A percentile compares a stretch with the other conserved stretches of the same genome.
Conservation (phyloP, 2,113 vertebrate species). For the Myrmophylax atrothorax region DNA sequence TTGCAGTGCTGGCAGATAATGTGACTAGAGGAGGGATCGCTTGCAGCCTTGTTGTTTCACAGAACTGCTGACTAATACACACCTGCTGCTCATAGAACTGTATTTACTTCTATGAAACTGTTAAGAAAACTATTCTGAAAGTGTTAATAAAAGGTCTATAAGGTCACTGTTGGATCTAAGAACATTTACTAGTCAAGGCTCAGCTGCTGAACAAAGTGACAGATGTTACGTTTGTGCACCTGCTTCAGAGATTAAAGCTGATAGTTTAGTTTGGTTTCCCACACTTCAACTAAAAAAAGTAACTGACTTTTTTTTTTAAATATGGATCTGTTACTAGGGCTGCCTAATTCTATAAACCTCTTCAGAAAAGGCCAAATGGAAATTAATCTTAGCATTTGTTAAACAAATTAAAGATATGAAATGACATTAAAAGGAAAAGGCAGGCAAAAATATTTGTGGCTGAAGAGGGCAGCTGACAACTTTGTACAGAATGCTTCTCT, state of each 20-base stretch:
- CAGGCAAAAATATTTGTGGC: background rate
- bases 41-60: background rate
- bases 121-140: background rate
- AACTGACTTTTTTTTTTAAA: background rate
- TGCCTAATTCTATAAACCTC: background rate
- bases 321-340: background rate
- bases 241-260: conserved; percentile 13
- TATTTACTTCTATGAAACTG: background rate
- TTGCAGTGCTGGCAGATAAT: background rate
- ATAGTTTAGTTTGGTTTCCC: conserved; percentile 37
- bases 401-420: background rate
- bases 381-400: background rate
- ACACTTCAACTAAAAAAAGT: background rate
- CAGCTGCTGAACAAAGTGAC: background rate
- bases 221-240: conserved; percentile 20
- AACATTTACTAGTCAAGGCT: background rate
- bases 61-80: background rate
- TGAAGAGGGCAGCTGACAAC: background rate
- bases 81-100: background rate
- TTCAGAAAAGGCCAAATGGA: background rate
- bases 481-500: background rate
- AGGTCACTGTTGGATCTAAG: background rate
- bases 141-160: background rate
- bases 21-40: background rate
- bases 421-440: background rate